Base-by-base conservation (phyloP, 1,140 invertebrate genomes). In the Procambarus virginalis region DNA sequence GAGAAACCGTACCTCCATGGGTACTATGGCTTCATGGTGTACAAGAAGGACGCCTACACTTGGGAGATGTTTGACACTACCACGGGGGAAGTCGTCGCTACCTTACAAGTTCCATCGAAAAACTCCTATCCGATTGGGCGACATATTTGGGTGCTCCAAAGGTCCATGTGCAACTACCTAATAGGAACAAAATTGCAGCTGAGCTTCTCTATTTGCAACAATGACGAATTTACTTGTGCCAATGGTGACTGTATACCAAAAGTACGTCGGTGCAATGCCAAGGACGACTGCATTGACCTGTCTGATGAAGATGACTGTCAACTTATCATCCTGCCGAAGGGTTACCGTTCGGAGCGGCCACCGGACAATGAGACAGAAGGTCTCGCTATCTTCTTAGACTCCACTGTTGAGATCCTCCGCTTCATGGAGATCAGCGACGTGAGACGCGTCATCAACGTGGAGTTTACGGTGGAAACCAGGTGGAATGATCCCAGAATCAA, bases 211-310 rank as follows among this genome's bases (percentile, higher is more conserved):
- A 87, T 87, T 51, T 91, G 89, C 58, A 70, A 87, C 55, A 87
- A 84, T 55, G 75, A 91, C 84, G 75, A 92, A 48, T 92, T 92
- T 82, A 91, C 88, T 4, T 92, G 92, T 68, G 83, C 86, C 86
- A 92, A 89, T 70, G 92, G 92, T 34, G 88, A 86, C 76, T 92
- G 92, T 76, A 88, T 92, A 12, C 81, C 85, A 3, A 87, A 83
- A 20, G 76, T 81, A 34, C 60, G 64, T 22, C 85, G 92, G 17
- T 92, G 90, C 55, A 91, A 92, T 45, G 91, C 88, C 49, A 81
- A 89, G 78, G 84, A 83, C 70, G 86, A 92, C 82, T 92, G 92
- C 76, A n/a, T 64, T 49, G 92, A 92, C 82, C 86, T 86, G 34
- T 90, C 90, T 34, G 92, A 92, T 73, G 92, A 92, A 68, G 81